These are phyloP conservation scores for Carpatolechia fugitivella DNA, from an alignment of 2,888 invertebrate genomes.

Conservation along the genomic window DNA sequence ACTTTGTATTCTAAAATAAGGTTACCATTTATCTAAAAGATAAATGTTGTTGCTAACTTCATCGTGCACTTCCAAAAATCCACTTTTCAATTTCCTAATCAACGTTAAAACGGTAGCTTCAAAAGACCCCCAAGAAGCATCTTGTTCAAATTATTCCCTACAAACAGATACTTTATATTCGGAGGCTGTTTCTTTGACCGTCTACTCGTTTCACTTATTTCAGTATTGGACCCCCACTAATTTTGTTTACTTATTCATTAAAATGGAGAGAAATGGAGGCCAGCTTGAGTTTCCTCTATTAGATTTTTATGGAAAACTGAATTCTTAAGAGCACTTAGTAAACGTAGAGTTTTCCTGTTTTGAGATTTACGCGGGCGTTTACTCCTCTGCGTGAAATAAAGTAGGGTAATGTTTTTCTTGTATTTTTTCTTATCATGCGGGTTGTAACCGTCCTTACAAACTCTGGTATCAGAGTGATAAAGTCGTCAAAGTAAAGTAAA, in stretches of 20 bases:
- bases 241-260: constrained; percentile 77
- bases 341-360: constrained; percentile 20
- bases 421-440: neutral
- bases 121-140: constrained; percentile 38
- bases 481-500: too few species aligned
- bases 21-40: neutral
- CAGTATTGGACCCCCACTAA: constrained; percentile 71
- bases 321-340: constrained; percentile 45
- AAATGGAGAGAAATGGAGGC: constrained; percentile 66
- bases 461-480: too few species aligned
- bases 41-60: too few species aligned
- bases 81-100: constrained; percentile 26
- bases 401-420: neutral
- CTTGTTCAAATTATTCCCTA: constrained; percentile 50
- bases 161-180: constrained; percentile 61
- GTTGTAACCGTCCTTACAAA: too few species aligned
- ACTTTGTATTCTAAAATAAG: neutral
- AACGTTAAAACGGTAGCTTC: constrained; percentile 34
- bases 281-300: constrained; percentile 56
- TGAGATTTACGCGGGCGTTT: neutral
- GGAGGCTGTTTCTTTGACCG: constrained; percentile 55
- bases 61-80: neutral
- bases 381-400: too few species aligned
- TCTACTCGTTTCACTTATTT: constrained; percentile 68
- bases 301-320: constrained; percentile 65